Conservation (phyloP, 2,797 vertebrate species). For the Lycodopsis pacificus region DNA sequence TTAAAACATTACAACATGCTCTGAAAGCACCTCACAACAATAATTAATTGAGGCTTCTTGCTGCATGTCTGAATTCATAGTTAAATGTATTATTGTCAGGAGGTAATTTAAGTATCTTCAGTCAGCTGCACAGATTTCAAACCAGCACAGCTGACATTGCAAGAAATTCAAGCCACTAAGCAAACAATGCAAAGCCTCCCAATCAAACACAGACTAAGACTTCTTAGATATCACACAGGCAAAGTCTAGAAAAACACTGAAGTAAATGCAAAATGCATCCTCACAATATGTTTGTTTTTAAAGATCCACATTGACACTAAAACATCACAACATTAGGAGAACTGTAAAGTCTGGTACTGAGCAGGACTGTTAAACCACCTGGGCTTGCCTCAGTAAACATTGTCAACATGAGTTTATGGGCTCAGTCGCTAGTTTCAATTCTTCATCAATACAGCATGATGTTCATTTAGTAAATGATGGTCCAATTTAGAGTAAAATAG, state of each 20-base stretch:
- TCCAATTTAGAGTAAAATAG: not conserved
- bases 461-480: no score
- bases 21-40: not conserved
- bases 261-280: not conserved
- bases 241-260: not conserved
- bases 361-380: not conserved
- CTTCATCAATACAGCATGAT: not conserved
- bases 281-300: not conserved
- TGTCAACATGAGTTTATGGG: not conserved
- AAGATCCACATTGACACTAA: conserved; percentile 4
- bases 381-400: not conserved
- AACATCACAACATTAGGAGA: not conserved
- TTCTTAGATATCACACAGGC: not conserved
- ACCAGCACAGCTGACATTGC: conserved; percentile 1
- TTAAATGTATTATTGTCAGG: not conserved
- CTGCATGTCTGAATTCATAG: not conserved
- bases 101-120: not conserved
- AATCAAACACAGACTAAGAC: conserved; percentile 13
- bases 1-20: not conserved
- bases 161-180: not conserved
- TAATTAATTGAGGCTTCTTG: not conserved
- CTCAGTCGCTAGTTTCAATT: not conserved
- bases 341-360: not conserved
- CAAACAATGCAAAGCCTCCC: conserved; percentile 10
- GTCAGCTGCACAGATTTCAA: conserved; percentile 7